These are phyloP conservation scores for Balanococcus diminutus DNA, from an alignment of 2,888 invertebrate species.

Conservation along the genomic window DNA sequence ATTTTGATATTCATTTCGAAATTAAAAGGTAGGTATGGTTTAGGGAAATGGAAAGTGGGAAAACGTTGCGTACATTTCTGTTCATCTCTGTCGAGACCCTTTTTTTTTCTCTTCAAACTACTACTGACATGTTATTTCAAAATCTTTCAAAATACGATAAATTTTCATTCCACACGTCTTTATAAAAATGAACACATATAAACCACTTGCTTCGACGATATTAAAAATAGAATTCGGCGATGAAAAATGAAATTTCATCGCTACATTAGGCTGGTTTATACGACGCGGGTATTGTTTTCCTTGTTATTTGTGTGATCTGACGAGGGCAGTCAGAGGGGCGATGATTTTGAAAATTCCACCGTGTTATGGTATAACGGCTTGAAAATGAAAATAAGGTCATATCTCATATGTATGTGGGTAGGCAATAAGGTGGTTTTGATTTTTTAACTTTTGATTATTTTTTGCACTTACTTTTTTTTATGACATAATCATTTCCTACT, in stretches of 20 bases:
- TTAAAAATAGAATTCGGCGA: slow-evolving; percentile 4
- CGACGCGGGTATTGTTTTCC: neutral
- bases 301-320: neutral
- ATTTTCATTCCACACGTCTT: slow-evolving; percentile 9
- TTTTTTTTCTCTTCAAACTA: neutral
- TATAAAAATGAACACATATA: neutral
- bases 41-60: neutral
- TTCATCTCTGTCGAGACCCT: neutral
- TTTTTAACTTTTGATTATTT: too few relatives aligned
- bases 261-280: neutral
- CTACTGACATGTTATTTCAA: slow-evolving; percentile 8
- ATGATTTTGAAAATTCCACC: too few relatives aligned
- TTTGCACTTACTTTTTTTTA: too few relatives aligned
- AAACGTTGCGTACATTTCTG: neutral
- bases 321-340: neutral
- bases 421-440: too few relatives aligned
- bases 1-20: neutral
- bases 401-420: too few relatives aligned
- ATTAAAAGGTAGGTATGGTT: neutral
- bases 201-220: neutral
- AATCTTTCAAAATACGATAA: slow-evolving; percentile 24
- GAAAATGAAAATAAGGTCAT: too few relatives aligned
- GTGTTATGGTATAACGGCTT: too few relatives aligned
- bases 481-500: too few relatives aligned
- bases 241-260: slow-evolving; percentile 4